These are phyloP conservation scores for Lepeophtheirus salmonis DNA, from an alignment of 1,140 invertebrate genomes.

Conservation along the genomic window DNA sequence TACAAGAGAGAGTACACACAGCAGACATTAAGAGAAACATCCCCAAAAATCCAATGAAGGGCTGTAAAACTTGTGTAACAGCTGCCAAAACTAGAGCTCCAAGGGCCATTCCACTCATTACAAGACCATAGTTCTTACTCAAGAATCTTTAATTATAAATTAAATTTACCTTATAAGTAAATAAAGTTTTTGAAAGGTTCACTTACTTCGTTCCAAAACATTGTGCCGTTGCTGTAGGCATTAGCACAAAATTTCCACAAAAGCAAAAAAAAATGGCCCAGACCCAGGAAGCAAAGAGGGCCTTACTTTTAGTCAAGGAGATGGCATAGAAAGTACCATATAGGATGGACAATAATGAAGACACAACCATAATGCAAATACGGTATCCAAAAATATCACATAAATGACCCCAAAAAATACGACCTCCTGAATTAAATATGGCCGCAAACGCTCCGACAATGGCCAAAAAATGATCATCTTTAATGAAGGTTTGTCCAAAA, in stretches of 20 bases:
- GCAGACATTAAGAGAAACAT: constrained; percentile 17
- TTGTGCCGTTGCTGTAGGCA: constrained; percentile 24
- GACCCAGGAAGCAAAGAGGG: constrained; percentile 23
- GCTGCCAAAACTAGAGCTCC: constrained; percentile 7
- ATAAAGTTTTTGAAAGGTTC: not conserved
- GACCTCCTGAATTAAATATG: constrained; percentile 30
- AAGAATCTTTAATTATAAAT: not conserved
- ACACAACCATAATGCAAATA: constrained; percentile 15
- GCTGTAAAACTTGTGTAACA: constrained; percentile 9
- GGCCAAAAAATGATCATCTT: constrained; percentile 31
- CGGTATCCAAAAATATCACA: constrained; percentile 18
- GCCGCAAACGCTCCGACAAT: constrained; percentile 31
- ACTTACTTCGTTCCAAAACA: constrained; percentile 24
- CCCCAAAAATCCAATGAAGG: constrained; percentile 9
- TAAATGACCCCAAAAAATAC: constrained; percentile 20
- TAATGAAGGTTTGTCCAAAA: constrained; percentile 32
- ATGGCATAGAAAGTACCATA: constrained; percentile 9
- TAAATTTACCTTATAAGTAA: not conserved
- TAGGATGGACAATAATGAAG: not conserved
- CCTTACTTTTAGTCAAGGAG: constrained; percentile 22
- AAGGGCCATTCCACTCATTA: constrained; percentile 12
- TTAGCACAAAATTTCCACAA: constrained; percentile 25
- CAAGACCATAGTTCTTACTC: constrained; percentile 16
- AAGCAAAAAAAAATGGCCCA: constrained; percentile 26
- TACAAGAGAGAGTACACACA: not conserved